Percentiles rank a stretch among this genome's conserved stretches.
Conservation (phyloP, 2,797 vertebrate species). For the Menidia menidia region DNA sequence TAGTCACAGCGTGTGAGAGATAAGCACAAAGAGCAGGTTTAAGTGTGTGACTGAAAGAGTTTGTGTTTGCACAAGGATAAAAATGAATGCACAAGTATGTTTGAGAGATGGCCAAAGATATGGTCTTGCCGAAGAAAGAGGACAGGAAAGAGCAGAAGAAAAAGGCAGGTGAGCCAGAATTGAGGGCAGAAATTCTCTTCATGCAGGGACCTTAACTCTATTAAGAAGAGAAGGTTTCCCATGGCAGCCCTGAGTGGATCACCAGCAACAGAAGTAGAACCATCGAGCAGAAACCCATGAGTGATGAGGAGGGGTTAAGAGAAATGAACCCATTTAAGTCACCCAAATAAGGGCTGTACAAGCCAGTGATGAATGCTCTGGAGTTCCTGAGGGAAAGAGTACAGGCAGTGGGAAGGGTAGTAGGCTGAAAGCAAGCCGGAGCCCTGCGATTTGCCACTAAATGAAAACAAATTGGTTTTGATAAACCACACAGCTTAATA, state of each 20-base stretch:
- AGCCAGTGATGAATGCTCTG: conserved; percentile 76
- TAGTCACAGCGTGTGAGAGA: conserved; percentile 68
- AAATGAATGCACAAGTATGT: conserved; percentile 59
- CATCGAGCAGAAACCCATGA: conserved; percentile 77
- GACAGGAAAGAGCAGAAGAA: conserved; percentile 23
- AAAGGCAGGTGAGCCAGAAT: conserved; percentile 44
- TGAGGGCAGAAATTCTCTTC: conserved; percentile 44
- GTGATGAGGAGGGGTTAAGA: conserved; percentile 87
- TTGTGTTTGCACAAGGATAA: conserved; percentile 59
- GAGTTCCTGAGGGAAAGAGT: conserved; percentile 75
- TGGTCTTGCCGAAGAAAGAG: conserved; percentile 22
- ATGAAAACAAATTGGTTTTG: conserved; percentile 79
- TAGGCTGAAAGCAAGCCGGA: conserved; percentile 61
- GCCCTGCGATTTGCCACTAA: conserved; percentile 69
- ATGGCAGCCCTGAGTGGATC: conserved; percentile 71
- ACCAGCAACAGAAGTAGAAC: conserved; percentile 67
- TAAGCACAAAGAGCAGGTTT: conserved; percentile 55
- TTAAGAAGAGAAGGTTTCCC: conserved; percentile 68
- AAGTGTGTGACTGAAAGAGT: conserved; percentile 62
- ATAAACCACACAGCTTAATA: conserved; percentile 66
- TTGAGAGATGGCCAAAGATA: conserved; percentile 61
- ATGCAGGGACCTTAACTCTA: conserved; percentile 62
- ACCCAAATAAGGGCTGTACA: conserved; percentile 84
- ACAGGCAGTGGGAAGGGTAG: conserved; percentile 56
- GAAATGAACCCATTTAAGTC: conserved; percentile 89